phyloP scores from a whole-genome alignment of 1,140 invertebrate species.

The Drosophila baimaii region DNA sequence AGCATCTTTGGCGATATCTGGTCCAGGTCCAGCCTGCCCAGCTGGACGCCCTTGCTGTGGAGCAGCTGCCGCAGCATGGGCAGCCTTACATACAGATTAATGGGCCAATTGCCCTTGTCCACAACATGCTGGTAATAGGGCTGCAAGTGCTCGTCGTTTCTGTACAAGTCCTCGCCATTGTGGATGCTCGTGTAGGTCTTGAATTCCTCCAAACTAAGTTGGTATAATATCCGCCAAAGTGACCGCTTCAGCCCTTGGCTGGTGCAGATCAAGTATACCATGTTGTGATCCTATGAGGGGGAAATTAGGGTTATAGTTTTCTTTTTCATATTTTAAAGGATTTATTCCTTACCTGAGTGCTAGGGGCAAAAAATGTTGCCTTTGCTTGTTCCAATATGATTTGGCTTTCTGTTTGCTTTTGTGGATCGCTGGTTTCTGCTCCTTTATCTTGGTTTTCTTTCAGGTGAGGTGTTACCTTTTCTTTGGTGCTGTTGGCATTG shows the following conservation, averaged over 20 bases:
- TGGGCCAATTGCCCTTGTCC: constrained; percentile 53
- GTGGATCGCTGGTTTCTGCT: neutral
- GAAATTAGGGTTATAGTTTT: neutral
- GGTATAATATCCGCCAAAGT: constrained; percentile 56
- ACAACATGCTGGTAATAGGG: constrained; percentile 49
- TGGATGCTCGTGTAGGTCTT: constrained; percentile 45
- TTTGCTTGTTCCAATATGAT: constrained; percentile 2
- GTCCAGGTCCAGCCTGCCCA: constrained; percentile 28
- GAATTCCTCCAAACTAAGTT: constrained; percentile 45
- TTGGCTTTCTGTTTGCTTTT: neutral
- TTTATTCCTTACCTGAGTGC: constrained; percentile 18
- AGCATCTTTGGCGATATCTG: constrained; percentile 60
- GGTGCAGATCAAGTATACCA: constrained; percentile 43
- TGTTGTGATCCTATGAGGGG: constrained; percentile 47
- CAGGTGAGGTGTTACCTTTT: too few relatives aligned
- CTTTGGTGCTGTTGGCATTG: too few relatives aligned
- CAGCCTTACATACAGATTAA: constrained; percentile 38
- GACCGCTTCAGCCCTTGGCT: constrained; percentile 30
- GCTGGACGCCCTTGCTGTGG: constrained; percentile 44
- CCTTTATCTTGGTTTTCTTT: neutral
- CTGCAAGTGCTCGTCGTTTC: constrained; percentile 5
- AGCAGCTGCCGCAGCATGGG: constrained; percentile 32
- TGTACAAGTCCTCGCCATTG: constrained; percentile 17
- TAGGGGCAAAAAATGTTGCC: constrained; percentile 9
- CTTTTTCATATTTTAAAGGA: neutral